phyloP scores from a whole-genome alignment of 37 sponge, comb jelly and placozoan genomes.

The Amphimedon queenslandica region DNA sequence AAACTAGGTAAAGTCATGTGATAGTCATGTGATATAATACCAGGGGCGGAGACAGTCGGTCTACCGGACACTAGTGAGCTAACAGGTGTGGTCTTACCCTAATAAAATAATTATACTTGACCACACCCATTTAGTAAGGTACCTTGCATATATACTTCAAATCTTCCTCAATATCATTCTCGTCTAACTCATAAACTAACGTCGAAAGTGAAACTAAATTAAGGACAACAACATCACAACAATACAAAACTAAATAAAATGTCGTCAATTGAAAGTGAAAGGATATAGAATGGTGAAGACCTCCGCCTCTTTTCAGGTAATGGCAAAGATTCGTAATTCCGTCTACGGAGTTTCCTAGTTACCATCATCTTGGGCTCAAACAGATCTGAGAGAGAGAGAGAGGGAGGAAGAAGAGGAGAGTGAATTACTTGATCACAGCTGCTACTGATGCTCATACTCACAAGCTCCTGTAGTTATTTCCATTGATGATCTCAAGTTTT shows the following conservation, averaged over 20 bases:
- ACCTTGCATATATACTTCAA: slow-evolving; percentile 70
- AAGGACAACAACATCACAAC: slow-evolving; percentile 1
- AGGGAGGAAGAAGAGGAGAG: not conserved
- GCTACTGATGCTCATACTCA: not conserved
- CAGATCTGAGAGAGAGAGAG: not conserved
- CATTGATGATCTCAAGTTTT: slow-evolving; percentile 27
- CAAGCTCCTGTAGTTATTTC: slow-evolving; percentile 55
- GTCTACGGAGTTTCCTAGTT: slow-evolving; percentile 67
- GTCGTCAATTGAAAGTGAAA: not conserved
- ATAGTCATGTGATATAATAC: too few species aligned
- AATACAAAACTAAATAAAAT: not conserved
- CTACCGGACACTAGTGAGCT: not conserved
- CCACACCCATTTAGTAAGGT: too few species aligned
- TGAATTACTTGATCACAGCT: not conserved
- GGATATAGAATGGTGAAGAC: slow-evolving; percentile 30
- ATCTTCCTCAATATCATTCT: slow-evolving; percentile 69
- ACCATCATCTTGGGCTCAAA: slow-evolving; percentile 73
- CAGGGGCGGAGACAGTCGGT: not conserved
- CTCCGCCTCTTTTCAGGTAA: slow-evolving; percentile 66
- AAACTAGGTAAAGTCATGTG: too few species aligned
- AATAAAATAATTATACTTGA: too few species aligned
- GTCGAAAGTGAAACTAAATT: slow-evolving; percentile 27
- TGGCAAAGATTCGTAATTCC: slow-evolving; percentile 60
- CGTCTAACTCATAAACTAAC: slow-evolving; percentile 66
- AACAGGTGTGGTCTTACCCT: not conserved